These are phyloP conservation scores for Oedothorax gibbosus DNA, from an alignment of 1,140 invertebrate genomes.

Conservation along the genomic window DNA sequence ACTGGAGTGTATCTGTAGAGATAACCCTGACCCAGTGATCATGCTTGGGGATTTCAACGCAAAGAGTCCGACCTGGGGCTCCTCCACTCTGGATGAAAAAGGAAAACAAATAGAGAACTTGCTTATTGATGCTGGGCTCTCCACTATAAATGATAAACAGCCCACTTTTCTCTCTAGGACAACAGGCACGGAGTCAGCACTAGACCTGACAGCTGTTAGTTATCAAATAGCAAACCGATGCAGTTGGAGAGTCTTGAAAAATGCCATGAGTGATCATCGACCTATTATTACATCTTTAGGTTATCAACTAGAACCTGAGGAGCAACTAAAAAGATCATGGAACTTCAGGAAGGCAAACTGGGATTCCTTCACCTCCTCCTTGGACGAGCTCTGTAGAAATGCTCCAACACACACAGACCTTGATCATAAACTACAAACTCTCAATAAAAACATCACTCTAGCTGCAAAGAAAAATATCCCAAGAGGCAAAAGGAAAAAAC, in stretches of 20 bases:
- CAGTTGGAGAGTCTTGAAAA: constrained; percentile 6
- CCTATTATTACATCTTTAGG: constrained; percentile 6
- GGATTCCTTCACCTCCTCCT: neutral
- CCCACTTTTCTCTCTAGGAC: neutral
- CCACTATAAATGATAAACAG: neutral
- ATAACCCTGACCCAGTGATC: neutral
- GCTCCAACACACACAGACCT: no score
- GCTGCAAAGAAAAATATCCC: no score
- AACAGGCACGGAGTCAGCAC: constrained; percentile 8
- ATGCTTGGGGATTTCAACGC: constrained; percentile 14
- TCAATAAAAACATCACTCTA: no score
- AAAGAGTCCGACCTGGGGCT: constrained; percentile 13
- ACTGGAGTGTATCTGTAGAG: neutral
- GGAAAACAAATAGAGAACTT: constrained; percentile 7
- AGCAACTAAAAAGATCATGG: constrained; percentile 5
- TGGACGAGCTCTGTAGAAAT: neutral
- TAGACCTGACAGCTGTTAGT: constrained; percentile 3
- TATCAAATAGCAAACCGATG: neutral
- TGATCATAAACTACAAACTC: no score
- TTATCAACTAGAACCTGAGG: neutral
- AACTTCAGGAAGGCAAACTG: constrained; percentile 20
- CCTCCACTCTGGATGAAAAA: neutral
- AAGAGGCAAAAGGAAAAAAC: no score
- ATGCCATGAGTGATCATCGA: constrained; percentile 16
- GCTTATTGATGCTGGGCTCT: neutral